Base-by-base conservation (phyloP, 1,140 invertebrate species). In the Hylaeus anthracinus region DNA sequence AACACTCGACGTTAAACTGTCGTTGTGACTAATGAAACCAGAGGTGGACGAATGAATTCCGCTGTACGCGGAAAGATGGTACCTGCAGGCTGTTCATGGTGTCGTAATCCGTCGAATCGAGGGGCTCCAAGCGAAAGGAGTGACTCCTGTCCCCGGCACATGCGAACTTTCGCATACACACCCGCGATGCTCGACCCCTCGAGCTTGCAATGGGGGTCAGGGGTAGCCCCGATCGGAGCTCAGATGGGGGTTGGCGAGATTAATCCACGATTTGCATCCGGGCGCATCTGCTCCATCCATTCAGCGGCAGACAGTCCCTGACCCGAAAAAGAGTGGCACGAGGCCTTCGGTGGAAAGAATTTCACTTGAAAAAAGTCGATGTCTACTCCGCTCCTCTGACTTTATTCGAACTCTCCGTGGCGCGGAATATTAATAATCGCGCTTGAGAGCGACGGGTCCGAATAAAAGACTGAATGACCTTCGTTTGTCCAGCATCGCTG, bases 231-330 rank as follows among this genome's bases (percentile, higher is more conserved):
- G 81, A 86, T 66, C 70, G 56, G 60, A 53, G 72, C 60, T 79
- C 61, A 26, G 67, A 77, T 85, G 82, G 88, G 51, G 86, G 84
- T 83, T 84, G 88, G 87, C 87, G 89, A 90, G 89, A 91, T 92
- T 92, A 92, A 92, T 92, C 89, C 90, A 74, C 88, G 90, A 91
- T 92, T 92, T 92, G 89, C 91, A 92, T 92, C 89, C 87, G 83
- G 75, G 76, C 89, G 90, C 91, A 92, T 92, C 91, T 92, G 91
- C 90, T 83, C 79, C 86, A 84, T 74, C 81, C 48, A 76, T 77
- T 87, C 82, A 61, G 26, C 61, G 53, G 51, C 82, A 81, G 81
- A 87, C 89, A 90, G 86, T 90, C 84, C 85, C 72, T 88, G 90
- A 90, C 85, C 89, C 87, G 81, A 84, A 81, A 87, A 86, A 56